Evolutionary conservation across 2,797 vertebrate species (phyloP).

Genomic region (Columba guinea): DNA sequence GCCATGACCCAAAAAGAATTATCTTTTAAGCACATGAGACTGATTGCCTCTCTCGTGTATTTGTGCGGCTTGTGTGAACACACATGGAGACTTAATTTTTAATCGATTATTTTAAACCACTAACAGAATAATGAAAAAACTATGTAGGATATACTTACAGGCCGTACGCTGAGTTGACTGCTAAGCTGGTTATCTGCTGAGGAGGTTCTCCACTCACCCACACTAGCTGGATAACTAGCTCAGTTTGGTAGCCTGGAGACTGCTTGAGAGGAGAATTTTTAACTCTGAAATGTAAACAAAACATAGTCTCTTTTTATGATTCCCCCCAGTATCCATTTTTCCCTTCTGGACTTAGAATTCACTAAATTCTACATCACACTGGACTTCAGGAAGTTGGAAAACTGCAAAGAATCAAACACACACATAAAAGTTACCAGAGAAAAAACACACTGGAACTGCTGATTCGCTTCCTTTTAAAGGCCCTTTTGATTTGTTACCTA

Average conservation of each 20-base stretch:
- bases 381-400: not conserved
- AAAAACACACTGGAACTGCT: not conserved
- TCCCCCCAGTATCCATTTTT: not conserved
- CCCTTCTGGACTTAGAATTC: not conserved
- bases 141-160: constrained; percentile 83
- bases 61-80: not conserved
- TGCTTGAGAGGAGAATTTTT: constrained; percentile 95
- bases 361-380: not conserved
- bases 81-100: not conserved
- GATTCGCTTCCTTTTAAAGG: not conserved
- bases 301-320: not conserved
- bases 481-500: not conserved
- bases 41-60: not conserved
- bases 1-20: not conserved
- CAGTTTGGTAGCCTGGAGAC: constrained; percentile 94
- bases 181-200: constrained; percentile 95
- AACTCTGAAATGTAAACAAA: constrained; percentile 82
- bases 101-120: not conserved
- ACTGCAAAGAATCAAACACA: not conserved
- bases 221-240: constrained; percentile 94
- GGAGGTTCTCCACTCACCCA: constrained; percentile 98
- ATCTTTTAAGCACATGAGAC: not conserved
- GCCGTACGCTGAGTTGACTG: constrained; percentile 93
- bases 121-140: not conserved
- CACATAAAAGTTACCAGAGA: not conserved